These are phyloP conservation scores for Germaria angustata DNA, from an alignment of 2,888 invertebrate genomes.

Conservation along the genomic window DNA sequence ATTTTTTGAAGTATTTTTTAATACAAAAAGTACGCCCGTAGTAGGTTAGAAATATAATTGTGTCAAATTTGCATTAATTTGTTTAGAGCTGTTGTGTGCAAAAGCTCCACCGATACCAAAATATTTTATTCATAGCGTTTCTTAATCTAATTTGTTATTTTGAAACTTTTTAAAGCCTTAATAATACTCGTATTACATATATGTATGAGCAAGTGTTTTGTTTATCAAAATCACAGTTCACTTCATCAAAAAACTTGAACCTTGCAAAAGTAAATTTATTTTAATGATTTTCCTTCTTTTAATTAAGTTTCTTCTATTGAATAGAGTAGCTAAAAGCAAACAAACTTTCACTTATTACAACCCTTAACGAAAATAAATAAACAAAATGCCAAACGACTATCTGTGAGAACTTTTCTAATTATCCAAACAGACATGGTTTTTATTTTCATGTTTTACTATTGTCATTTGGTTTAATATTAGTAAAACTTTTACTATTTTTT, in stretches of 20 bases:
- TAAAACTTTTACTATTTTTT: slow-evolving; percentile 38
- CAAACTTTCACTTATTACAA: slow-evolving; percentile 53
- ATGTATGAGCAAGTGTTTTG: too few relatives aligned
- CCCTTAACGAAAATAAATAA: slow-evolving; percentile 50
- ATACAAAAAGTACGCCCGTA: too few relatives aligned
- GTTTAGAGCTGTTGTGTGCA: too few relatives aligned
- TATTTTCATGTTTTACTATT: slow-evolving; percentile 57
- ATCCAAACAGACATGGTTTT: slow-evolving; percentile 59
- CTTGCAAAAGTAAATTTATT: neutral
- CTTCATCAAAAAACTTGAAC: slow-evolving; percentile 12
- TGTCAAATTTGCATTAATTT: too few relatives aligned
- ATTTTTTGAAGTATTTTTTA: too few relatives aligned
- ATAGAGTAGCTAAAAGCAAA: slow-evolving; percentile 1
- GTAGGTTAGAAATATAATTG: too few relatives aligned
- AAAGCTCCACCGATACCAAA: too few relatives aligned
- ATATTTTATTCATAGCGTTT: too few relatives aligned
- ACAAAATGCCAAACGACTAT: slow-evolving; percentile 38
- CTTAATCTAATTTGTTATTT: too few relatives aligned
- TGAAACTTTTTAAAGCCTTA: too few relatives aligned
- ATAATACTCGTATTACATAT: too few relatives aligned
- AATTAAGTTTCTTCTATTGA: slow-evolving; percentile 33
- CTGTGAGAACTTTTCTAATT: slow-evolving; percentile 63
- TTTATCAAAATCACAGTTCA: neutral
- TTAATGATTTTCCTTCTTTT: slow-evolving; percentile 21
- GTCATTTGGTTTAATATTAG: slow-evolving; percentile 43